phyloP scores from a whole-genome alignment of 2,797 vertebrate genomes.

The Esox lucius region DNA sequence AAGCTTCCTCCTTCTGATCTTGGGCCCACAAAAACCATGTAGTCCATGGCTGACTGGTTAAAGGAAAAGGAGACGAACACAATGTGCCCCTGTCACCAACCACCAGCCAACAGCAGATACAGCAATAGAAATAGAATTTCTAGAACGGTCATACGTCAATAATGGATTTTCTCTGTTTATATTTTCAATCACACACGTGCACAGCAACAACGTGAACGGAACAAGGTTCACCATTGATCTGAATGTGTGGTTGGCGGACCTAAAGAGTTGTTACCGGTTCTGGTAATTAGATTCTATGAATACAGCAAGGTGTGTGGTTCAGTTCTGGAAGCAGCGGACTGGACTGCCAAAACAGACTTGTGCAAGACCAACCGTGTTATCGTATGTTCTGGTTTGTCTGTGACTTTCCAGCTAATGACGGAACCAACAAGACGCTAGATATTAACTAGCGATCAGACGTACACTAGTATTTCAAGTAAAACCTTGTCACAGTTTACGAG shows the following conservation, averaged over 20 bases:
- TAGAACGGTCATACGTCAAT: background rate
- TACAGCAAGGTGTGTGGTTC: background rate
- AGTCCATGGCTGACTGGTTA: constrained; percentile 78
- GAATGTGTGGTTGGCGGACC: background rate
- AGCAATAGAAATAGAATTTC: constrained; percentile 13
- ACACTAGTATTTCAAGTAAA: background rate
- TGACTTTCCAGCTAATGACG: background rate
- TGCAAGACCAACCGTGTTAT: no score
- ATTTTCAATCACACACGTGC: background rate
- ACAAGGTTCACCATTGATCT: no score
- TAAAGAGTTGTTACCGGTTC: background rate
- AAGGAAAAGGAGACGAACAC: constrained; percentile 67
- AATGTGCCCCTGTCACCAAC: constrained; percentile 72
- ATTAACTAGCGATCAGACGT: background rate
- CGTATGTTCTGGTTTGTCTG: background rate
- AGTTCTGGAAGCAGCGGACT: background rate
- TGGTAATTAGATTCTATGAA: background rate
- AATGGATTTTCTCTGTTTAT: background rate
- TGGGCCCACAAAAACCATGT: constrained; percentile 79
- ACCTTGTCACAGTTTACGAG: background rate
- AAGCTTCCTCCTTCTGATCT: constrained; percentile 80
- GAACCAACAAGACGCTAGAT: background rate
- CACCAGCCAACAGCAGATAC: constrained; percentile 64
- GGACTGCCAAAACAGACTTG: background rate
- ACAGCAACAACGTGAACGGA: no score